Percentiles rank a stretch among this genome's conserved stretches.
Conservation (phyloP, 2,113 vertebrate species). For the Microcebus murinus region DNA sequence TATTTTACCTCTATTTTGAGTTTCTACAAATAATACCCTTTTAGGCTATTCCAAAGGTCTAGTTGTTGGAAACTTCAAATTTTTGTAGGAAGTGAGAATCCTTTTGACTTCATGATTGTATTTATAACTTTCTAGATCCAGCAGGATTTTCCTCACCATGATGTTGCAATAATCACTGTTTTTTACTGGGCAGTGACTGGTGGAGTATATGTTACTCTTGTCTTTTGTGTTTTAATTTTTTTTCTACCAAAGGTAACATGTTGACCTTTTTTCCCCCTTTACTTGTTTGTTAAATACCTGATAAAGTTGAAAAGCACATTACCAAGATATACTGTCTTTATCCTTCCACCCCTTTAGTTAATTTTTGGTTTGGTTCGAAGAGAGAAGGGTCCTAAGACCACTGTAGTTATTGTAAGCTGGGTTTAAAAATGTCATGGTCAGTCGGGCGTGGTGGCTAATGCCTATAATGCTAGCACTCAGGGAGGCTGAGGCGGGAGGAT, state of each 20-base stretch:
- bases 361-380: constrained; percentile 29
- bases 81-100: constrained; percentile 86
- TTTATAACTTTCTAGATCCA: constrained; percentile 80
- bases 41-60: constrained; percentile 76
- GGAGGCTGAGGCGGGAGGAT: too few species aligned
- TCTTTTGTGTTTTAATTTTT: background rate
- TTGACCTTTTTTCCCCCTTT: constrained; percentile 26
- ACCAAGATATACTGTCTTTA: constrained; percentile 65
- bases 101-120: constrained; percentile 90
- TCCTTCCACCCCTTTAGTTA: background rate
- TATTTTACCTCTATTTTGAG: constrained; percentile 83
- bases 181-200: constrained; percentile 52
- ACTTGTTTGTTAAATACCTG: constrained; percentile 72
- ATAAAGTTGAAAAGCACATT: constrained; percentile 83
- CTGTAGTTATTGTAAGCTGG: constrained; percentile 74
- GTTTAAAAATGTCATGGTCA: constrained; percentile 81
- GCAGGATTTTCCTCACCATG: constrained; percentile 72
- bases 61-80: constrained; percentile 82
- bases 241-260: constrained; percentile 79
- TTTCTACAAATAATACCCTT: constrained; percentile 83
- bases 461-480: too few species aligned
- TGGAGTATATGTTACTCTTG: background rate
- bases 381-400: constrained; percentile 77
- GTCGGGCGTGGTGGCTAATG: too few species aligned
- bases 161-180: constrained; percentile 63